Evolutionary conservation across 2,797 vertebrate species (phyloP), one percentile per base, ranked within the genome.

Genomic region (Pampus argenteus): DNA sequence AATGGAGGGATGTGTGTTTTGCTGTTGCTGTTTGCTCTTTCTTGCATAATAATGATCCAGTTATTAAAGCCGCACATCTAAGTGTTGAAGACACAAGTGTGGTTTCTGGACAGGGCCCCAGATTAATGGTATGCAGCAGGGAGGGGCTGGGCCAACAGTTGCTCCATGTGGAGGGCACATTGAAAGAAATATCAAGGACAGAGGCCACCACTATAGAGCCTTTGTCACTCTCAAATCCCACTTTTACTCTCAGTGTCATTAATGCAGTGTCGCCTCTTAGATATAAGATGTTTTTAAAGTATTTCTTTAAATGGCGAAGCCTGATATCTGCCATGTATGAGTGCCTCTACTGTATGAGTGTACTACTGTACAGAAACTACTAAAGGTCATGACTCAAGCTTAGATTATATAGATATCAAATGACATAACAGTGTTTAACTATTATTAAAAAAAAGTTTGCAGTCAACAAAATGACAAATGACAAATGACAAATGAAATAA

Each of bases 161-260:
- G 90, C 78, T 93, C 31, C 67, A 48, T 89, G 86, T 87, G 70
- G 88, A 89, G 90, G 86, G 74, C 89, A 92, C 77, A 85, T 79
- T 88, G 86, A 88, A 86, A 88, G 85, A 71, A 68, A 58, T 86
- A 91, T 91, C 82, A 90, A 91, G 91, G 90, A 87, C 88, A 86
- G 74, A 88, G 85, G 79, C 69, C 77, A 84, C 78, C 29, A 29
- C 72, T 74, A 63, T 81, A 55, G 84, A 80, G 57, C 76, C 63
- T 77, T 81, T 74, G 76, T 78, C 80, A 76, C 70, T 56, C 47
- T 77, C 22, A 68, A 77, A 79, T 76, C 75, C 52, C 51, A 65
- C 64, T 45, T 76, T 74, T 54, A 76, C 48, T 58, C 52, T 60
- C 52, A 18, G 49, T 63, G 67, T 52, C 54, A 62, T 55, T 61